Conservation (phyloP, 2,113 vertebrate species). For the Xenotilapia caudafasciata region DNA sequence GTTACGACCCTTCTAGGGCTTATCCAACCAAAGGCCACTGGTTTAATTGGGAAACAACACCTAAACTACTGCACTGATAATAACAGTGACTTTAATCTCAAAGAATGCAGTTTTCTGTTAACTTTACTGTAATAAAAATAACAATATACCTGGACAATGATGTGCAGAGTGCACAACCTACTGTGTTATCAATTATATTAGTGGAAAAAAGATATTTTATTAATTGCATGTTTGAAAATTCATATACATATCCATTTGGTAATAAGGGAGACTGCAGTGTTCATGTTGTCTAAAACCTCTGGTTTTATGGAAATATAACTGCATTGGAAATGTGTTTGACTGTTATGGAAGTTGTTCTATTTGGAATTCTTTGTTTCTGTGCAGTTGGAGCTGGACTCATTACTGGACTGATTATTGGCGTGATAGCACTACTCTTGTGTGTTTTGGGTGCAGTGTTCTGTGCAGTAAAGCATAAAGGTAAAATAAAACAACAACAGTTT, state of each 20-base stretch:
- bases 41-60: not conserved
- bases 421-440: rapidly evolving
- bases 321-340: rapidly evolving
- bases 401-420: rapidly evolving
- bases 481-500: not conserved
- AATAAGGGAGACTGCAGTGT: rapidly evolving
- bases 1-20: not conserved
- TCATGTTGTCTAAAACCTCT: not conserved
- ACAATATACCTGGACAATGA: rapidly evolving
- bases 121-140: not conserved
- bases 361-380: not conserved
- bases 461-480: not conserved
- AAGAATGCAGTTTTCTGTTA: not conserved
- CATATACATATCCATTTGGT: not conserved
- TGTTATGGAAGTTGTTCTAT: rapidly evolving
- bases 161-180: rapidly evolving
- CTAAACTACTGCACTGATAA: not conserved
- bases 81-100: rapidly evolving
- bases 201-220: rapidly evolving
- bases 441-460: not conserved
- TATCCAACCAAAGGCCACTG: not conserved
- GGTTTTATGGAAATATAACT: not conserved
- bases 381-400: not conserved
- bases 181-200: not conserved
- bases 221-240: not conserved